A percentile compares a stretch with the other conserved stretches of the same genome.
These are phyloP conservation scores for Astropecten irregularis DNA, from an alignment of 53 echinoderm and acorn worm genomes.

Conservation along the genomic window DNA sequence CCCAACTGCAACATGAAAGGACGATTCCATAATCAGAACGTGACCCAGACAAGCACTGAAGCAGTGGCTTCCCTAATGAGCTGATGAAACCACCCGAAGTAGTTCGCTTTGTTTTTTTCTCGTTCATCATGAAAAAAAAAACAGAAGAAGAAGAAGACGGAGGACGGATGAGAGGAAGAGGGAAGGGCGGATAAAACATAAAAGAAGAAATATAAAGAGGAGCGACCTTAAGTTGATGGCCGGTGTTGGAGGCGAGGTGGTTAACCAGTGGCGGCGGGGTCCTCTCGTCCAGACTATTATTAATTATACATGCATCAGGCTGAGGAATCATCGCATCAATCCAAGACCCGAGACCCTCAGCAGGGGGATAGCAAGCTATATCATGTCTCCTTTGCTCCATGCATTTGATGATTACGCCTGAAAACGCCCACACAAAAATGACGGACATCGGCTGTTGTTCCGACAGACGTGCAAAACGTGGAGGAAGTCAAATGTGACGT, in stretches of 20 bases:
- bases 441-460: background rate
- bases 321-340: background rate
- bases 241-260: background rate
- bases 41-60: too few relatives aligned
- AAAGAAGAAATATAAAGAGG: too few relatives aligned
- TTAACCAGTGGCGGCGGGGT: background rate
- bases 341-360: background rate
- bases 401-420: background rate
- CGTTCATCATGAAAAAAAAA: too few relatives aligned
- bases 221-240: too few relatives aligned
- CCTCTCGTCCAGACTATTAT: background rate
- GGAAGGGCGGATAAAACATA: too few relatives aligned
- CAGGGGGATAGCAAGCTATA: background rate
- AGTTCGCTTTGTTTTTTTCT: too few relatives aligned
- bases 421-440: slow-evolving; percentile 18
- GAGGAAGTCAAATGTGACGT: too few relatives aligned
- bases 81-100: slow-evolving; percentile 19
- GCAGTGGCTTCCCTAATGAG: slow-evolving; percentile 11
- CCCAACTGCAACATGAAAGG: background rate
- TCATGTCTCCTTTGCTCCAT: slow-evolving; percentile 19
- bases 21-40: too few relatives aligned
- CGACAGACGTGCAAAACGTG: background rate
- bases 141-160: too few relatives aligned
- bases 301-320: slow-evolving; percentile 10
- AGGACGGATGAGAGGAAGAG: too few relatives aligned